A percentile compares a stretch with the other conserved stretches of the same genome.
Conservation (phyloP, 35 echinoderm and acorn worm species). For the Amphiura filiformis region DNA sequence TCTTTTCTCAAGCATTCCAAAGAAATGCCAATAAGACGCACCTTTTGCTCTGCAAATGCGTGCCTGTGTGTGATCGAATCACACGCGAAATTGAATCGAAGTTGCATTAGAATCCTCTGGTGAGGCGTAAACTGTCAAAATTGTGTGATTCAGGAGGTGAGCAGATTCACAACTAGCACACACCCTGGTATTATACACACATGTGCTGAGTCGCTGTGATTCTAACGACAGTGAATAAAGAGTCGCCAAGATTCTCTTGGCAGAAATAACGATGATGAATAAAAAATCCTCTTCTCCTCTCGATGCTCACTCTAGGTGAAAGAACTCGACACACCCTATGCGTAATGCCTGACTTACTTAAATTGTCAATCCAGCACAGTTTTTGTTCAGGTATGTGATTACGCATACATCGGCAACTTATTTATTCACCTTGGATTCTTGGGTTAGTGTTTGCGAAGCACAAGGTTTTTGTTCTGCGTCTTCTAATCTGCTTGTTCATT, state of each 20-base stretch:
- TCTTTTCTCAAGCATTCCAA: neutral
- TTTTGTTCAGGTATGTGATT: neutral
- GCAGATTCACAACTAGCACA: neutral
- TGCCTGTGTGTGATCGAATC: neutral
- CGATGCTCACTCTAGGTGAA: neutral
- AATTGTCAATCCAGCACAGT: neutral
- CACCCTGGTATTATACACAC: neutral
- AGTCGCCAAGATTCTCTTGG: too few relatives aligned
- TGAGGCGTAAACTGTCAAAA: constrained; percentile 4
- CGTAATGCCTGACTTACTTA: neutral
- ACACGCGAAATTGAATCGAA: neutral
- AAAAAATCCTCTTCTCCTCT: too few relatives aligned
- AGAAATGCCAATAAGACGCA: neutral
- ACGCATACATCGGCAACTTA: neutral
- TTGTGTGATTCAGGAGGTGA: neutral
- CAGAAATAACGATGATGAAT: too few relatives aligned
- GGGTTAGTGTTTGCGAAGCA: neutral
- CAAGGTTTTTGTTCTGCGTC: neutral
- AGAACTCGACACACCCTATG: neutral
- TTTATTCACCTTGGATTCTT: neutral
- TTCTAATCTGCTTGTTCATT: constrained; percentile 4
- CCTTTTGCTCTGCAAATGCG: too few relatives aligned
- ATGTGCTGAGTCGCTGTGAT: too few relatives aligned
- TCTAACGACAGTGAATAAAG: too few relatives aligned
- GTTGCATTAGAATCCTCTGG: neutral